Evolutionary conservation across 2,113 vertebrate species (phyloP).

Genomic region (Sebastes schlegelii): DNA sequence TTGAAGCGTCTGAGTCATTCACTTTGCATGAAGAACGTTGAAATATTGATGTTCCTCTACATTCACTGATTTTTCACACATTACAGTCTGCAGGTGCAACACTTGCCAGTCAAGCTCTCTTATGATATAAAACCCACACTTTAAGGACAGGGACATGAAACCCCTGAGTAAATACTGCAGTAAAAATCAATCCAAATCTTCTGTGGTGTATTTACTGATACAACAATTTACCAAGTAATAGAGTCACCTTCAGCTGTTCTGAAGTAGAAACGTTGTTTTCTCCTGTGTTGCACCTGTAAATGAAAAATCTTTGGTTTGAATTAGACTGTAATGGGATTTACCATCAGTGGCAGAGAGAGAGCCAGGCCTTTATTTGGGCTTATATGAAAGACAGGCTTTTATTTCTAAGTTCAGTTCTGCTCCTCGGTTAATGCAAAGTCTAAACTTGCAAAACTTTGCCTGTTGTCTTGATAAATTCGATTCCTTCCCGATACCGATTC

Average conservation of each 20-base stretch:
- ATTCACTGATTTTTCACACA: slow-evolving; percentile 45
- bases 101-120: not conserved
- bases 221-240: not conserved
- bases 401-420: not conserved
- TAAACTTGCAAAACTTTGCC: not conserved
- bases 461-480: not conserved
- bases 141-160: not conserved
- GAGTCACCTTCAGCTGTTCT: not conserved
- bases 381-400: not conserved
- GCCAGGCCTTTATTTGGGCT: not conserved
- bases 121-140: slow-evolving; percentile 2
- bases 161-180: not conserved
- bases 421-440: not conserved
- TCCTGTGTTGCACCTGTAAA: not conserved
- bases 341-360: not conserved
- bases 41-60: slow-evolving; percentile 64
- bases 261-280: not conserved
- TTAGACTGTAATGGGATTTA: not conserved
- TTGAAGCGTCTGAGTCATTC: slow-evolving; percentile 21
- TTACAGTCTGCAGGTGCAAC: slow-evolving; percentile 13
- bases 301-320: not conserved
- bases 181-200: not conserved
- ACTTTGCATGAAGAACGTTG: slow-evolving; percentile 57
- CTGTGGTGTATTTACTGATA: no score
- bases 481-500: no score